Evolutionary conservation across 64 coral and sea anemone species (phyloP), one percentile per base, ranked within the genome.

Genomic region (Orbicella faveolata): DNA sequence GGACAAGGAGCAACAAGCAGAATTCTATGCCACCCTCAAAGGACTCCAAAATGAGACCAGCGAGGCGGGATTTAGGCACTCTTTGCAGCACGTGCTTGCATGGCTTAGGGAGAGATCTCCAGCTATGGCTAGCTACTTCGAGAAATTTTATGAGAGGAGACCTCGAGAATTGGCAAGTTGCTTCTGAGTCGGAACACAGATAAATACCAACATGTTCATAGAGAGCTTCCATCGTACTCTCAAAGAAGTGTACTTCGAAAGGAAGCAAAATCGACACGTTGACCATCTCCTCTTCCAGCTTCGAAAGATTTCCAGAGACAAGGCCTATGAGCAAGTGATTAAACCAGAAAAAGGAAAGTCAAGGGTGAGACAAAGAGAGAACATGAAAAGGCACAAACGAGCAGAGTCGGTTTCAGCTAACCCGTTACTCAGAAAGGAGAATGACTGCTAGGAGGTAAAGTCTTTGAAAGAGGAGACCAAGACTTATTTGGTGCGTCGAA

Each of bases 161-260:
- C 34, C 73, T 25, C 9, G 53, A 20, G 87, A 88, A 54, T 88
- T 55, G 87, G 87, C 30, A 34, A 41, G 26, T 20, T 63, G 74
- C 63, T 76, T 64, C 19, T 74, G 73, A 57, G 76, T 61, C 3
- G 74, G 74, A 75, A 77, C 74, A 88, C 67, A 35, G 9, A 48
- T 30, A 77, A 88, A 88, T 41, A 88, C 74, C 19, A 88, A 78
- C 87, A 78, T 88, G 87, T 57, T 88, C 14, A n/a, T 88, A 19
- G 53, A 88, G 18, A 61, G 72, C 30, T 88, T 88, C 52, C 74
- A 88, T 77, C 30, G 57, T 9, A 63, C 62, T 33, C 52, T 88
- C 9, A 77, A 76, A 37, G 87, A 76, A 36, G 70, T 62, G 9
- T 88, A 78, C 87, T 65, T 88, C 4, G 74, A 88, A 41, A 59